Conservation (phyloP, 2,797 vertebrate species). For the Epinephelus malabaricus region DNA sequence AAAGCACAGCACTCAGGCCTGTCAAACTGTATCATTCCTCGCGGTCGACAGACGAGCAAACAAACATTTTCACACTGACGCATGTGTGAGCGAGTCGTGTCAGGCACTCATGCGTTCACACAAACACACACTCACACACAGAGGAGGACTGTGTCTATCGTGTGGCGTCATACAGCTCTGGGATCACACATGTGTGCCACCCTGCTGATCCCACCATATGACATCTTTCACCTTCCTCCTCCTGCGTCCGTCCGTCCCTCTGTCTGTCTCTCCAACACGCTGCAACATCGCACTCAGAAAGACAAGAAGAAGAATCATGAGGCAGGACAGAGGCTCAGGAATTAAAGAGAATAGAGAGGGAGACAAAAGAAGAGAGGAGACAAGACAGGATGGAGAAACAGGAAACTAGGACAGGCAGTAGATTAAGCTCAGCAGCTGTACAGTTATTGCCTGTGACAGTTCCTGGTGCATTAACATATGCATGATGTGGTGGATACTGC, state of each 20-base stretch:
- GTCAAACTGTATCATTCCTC: conserved; percentile 43
- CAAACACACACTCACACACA: neutral
- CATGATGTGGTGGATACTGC: conserved; percentile 48
- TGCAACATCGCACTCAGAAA: neutral
- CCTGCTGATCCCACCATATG: neutral
- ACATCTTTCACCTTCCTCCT: conserved; percentile 5
- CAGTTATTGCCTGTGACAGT: conserved; percentile 47
- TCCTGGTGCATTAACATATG: conserved; percentile 60
- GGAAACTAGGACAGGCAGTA: conserved; percentile 49
- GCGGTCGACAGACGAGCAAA: conserved; percentile 32
- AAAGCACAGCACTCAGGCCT: conserved; percentile 44
- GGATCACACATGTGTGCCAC: neutral
- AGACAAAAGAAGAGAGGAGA: neutral
- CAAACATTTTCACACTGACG: conserved; percentile 16
- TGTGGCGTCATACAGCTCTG: neutral
- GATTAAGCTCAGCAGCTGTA: conserved; percentile 51
- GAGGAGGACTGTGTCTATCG: neutral
- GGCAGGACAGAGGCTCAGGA: neutral
- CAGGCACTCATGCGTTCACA: neutral
- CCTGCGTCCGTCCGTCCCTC: neutral
- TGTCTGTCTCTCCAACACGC: neutral
- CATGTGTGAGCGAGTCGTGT: neutral
- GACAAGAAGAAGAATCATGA: neutral
- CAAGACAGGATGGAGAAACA: conserved; percentile 10
- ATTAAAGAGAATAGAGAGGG: neutral